Conservation (phyloP, 2,797 vertebrate species). For the Eidolon dupreanum region DNA sequence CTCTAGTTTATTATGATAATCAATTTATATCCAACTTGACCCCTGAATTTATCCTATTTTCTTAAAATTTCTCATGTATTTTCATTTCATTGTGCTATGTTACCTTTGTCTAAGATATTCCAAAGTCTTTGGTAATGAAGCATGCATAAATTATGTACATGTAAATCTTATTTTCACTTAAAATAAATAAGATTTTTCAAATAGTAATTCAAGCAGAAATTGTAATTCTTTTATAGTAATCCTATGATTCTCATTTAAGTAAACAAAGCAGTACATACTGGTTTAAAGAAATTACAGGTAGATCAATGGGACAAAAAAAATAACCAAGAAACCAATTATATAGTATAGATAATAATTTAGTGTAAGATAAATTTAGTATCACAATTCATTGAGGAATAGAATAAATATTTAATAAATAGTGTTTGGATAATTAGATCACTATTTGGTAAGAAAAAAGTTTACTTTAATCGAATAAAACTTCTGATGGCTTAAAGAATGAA, state of each 20-base stretch:
- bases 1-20: neutral
- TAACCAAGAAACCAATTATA: neutral
- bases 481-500: neutral
- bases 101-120: neutral
- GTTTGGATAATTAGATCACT: neutral
- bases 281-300: neutral
- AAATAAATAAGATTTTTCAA: neutral
- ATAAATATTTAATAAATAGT: neutral
- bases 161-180: neutral
- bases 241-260: neutral
- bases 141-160: neutral
- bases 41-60: neutral
- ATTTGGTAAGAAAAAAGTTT: neutral
- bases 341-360: neutral
- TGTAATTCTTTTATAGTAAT: neutral
- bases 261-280: neutral
- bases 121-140: neutral
- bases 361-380: neutral
- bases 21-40: neutral
- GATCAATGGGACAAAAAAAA: neutral
- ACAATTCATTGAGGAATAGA: neutral
- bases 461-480: neutral
- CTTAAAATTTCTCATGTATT: neutral
- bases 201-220: neutral
- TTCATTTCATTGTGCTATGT: neutral